phyloP scores from a whole-genome alignment of 2,888 invertebrate genomes.

The Brenthis ino region DNA sequence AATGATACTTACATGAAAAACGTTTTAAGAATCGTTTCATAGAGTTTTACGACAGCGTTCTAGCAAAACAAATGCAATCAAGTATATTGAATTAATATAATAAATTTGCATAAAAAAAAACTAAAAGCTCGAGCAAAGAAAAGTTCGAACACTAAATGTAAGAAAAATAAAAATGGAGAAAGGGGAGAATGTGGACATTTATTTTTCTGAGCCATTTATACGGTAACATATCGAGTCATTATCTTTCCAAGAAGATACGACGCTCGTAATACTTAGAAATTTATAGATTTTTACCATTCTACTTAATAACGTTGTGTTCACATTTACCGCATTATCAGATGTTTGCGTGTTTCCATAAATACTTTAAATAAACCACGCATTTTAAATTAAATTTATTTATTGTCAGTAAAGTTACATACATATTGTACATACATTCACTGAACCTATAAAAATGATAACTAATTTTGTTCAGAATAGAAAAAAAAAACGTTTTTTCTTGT shows the following conservation, averaged over 20 bases:
- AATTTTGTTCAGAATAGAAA: no score
- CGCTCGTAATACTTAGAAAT: conserved; percentile 34
- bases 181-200: conserved; percentile 42
- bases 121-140: background rate
- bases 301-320: conserved; percentile 24
- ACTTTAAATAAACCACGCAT: no score
- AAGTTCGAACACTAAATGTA: conserved; percentile 18
- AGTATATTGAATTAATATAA: background rate
- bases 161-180: conserved; percentile 37
- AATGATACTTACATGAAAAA: no score
- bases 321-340: background rate
- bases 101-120: background rate
- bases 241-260: conserved; percentile 32
- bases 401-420: no score
- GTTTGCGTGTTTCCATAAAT: background rate
- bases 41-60: no score
- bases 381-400: no score
- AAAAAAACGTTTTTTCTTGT: no score
- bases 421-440: no score
- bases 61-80: background rate
- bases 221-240: conserved; percentile 46
- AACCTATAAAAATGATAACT: no score
- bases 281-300: conserved; percentile 31
- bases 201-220: conserved; percentile 49
- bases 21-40: no score